Base-by-base conservation (phyloP, 2,113 vertebrate genomes). In the Osmerus eperlanus region DNA sequence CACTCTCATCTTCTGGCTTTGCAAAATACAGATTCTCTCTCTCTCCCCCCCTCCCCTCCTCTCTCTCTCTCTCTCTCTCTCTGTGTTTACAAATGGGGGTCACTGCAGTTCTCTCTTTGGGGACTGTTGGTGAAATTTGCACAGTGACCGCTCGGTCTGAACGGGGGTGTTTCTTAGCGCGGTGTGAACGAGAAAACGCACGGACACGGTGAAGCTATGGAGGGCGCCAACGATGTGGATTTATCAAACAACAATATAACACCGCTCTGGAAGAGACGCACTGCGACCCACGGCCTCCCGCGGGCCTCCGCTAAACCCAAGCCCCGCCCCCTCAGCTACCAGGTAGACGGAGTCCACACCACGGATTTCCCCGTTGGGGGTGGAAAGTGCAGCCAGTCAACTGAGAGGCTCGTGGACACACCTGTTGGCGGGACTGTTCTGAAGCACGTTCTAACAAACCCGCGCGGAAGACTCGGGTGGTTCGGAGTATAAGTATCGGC, bases 321-420 rank as follows among this genome's bases (percentile, higher is more conserved):
- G 66, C 66, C 90, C 0, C 86, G 95, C 73, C 95, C 96, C 0
- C 83, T 91, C 61, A 96, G 95, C 18, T 95, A 94, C 83, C 95
- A 95, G 88, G 88, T 88, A 21, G 93, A 94, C 12, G 94, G 96
- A 13, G 82, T 94, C 63, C 84, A 83, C 4, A 79, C 89, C 29
- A 93, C 93, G 0, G 94, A 96, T 73, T 94, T 95, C 51, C 93
- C 94, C 0, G 84, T 91, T 81, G 94, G 94, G 76, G 94, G 94
- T 67, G 87, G 75, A 66, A 88, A 76, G 15, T 64, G 85, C 36
- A 85, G 84, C 23, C 93, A 91, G 80, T 84, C 91, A 7, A 81
- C 87, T 0, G 91, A 92, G 76, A 88, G 74, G 64, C 56, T 90
- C 58, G 60, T 86, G 77, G 67, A 88, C 19, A 73, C 86, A 2